Evolutionary conservation across 2,888 invertebrate species (phyloP), one percentile per base, ranked within the genome.

Genomic region (Leptinotarsa peninsularis): DNA sequence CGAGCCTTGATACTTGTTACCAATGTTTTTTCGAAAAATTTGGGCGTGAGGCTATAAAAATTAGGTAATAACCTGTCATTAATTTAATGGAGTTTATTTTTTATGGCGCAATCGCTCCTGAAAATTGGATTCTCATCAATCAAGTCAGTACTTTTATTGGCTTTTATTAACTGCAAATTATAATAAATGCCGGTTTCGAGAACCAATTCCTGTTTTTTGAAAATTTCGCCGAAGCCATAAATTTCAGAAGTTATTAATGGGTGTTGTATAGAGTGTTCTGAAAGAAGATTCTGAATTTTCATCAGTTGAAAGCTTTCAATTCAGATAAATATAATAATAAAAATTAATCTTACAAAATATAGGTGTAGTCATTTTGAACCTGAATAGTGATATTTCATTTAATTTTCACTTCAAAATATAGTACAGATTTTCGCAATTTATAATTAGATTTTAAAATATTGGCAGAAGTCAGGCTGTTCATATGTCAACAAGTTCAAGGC

Each of bases 1-100:
- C 68, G 63, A 71, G 73, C 18, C 52, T 70, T 13, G 18, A 43
- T 58, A 14, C 70, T 27, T 23, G 58, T 70, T 74, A 54, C 66
- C 72, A 49, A 63, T 69, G 66, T 68, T 72, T 49, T 66, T 56
- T 15, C 15, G 23, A 49, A 66, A 71, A 56, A 49, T 67, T 73
- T 74, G 63, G 67, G 50, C 68, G 66, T 72, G 66, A 49, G 18
- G 54, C 72, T 70, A 76, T 74, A 78, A 78, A 74, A 78, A 78
- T 76, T 76, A 75, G 66, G 68, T 76, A 78, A 78, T 73, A 78
- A 75, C 76, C 78, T 60, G 58, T 72, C 67, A 76, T 76, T 71
- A 69, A 56, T 50, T 68, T 74, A 72, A 73, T 74, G 69, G 69
- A 33, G 56, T 74, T 76, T 67, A 71, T 73, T 68, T 52, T 33